Evolutionary conservation across 2,888 invertebrate species (phyloP), one percentile per base, ranked within the genome.

Genomic region (Andrena camellia): DNA sequence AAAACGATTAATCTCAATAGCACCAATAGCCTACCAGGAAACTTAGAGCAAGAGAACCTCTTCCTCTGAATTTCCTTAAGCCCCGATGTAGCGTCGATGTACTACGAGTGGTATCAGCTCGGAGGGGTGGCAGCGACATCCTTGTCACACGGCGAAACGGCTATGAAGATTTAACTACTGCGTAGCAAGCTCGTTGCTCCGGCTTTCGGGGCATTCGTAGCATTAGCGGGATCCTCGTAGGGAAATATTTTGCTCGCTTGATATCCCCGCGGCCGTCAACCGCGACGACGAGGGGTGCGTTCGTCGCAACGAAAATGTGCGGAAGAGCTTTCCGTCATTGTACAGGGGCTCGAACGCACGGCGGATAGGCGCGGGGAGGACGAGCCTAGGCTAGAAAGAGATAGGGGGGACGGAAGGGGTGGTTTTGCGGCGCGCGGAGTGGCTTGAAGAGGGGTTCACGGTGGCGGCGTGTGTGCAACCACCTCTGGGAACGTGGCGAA

Each of bases 401-500:
- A 42, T 57, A 26, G 7, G 54, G 54, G 13, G 10, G 29, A 0
- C 10, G 5, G 35, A 54, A 29, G 66, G 78, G 62, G 57, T 54
- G 48, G 73, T 63, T 77, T 31, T 23, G 62, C 42, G 63, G 57
- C 31, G 42, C 42, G 74, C 74, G 29, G 72, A 73, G 80, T 62
- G 68, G 78, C 59, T 57, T 29, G 57, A 50, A 76, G 66, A 48
- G 66, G 59, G 64, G 48, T 13, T 35, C 20, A 63, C 10, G 59
- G 62, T 69, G 62, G 48, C 78, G 52, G 60, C 42, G 33, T 31
- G 67, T 72, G 78, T 74, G 69, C 72, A 68, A 66, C 70, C 77
- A 73, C 31, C 70, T 78, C 78, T 66, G 74, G 69, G 69, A 82
- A 88, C 67, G 54, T 73, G 63, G 63, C 78, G 85, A 81, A 84